Percentiles rank a stretch among this genome's conserved stretches.
Conservation (phyloP, 2,888 invertebrate species). For the Thumatha senex region DNA sequence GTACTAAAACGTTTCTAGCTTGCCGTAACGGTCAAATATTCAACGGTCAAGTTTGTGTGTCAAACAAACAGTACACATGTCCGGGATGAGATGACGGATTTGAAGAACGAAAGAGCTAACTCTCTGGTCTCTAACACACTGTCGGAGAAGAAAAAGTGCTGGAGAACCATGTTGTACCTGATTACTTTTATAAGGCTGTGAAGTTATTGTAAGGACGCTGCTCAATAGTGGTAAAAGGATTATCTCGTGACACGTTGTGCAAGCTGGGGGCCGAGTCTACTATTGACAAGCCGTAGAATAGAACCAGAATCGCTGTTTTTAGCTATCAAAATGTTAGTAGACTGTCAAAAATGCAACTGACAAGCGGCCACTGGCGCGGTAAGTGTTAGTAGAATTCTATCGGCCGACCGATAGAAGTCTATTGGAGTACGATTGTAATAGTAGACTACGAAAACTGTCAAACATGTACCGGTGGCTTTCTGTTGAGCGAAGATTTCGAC, state of each 20-base stretch:
- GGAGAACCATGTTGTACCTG: slow-evolving; percentile 59
- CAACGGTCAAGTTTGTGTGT: slow-evolving; percentile 83
- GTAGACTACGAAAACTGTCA: too few relatives aligned
- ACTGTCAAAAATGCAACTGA: too few relatives aligned
- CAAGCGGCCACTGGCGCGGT: too few relatives aligned
- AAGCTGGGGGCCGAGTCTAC: too few relatives aligned
- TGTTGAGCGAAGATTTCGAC: too few relatives aligned
- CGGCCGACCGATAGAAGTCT: too few relatives aligned
- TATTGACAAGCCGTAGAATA: too few relatives aligned
- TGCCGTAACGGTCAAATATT: slow-evolving; percentile 78
- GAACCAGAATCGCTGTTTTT: too few relatives aligned
- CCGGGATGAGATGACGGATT: slow-evolving; percentile 58
- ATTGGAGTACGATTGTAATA: too few relatives aligned
- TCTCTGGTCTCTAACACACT: slow-evolving; percentile 20
- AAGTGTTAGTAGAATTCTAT: too few relatives aligned
- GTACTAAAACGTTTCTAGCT: slow-evolving; percentile 73
- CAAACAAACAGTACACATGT: slow-evolving; percentile 69
- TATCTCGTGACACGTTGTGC: neutral
- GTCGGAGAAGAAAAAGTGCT: slow-evolving; percentile 14
- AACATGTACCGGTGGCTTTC: too few relatives aligned
- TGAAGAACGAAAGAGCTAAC: slow-evolving; percentile 24
- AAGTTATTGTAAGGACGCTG: slow-evolving; percentile 17
- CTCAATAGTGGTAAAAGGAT: neutral
- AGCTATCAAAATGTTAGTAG: too few relatives aligned
- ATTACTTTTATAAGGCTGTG: slow-evolving; percentile 55